A percentile compares a stretch with the other conserved stretches of the same genome.
These are phyloP conservation scores for Tribolium freemani DNA, from an alignment of 2,888 invertebrate species.

Conservation along the genomic window DNA sequence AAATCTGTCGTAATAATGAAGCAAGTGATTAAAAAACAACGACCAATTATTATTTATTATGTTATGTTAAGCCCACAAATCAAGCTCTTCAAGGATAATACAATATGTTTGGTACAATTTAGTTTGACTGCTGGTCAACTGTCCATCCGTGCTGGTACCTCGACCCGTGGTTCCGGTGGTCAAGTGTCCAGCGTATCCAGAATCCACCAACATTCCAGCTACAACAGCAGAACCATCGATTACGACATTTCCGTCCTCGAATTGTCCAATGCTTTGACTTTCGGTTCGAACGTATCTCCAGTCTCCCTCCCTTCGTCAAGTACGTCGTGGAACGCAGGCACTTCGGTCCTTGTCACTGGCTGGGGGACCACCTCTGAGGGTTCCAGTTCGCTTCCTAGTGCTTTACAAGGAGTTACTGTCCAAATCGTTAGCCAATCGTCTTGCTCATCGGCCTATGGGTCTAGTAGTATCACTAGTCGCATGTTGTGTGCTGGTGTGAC, in stretches of 20 bases:
- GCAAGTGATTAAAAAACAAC: too few species aligned
- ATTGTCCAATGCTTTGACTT: constrained; percentile 23
- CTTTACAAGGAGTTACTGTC: constrained; percentile 47
- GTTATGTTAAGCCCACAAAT: too few species aligned
- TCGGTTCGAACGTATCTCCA: constrained; percentile 9
- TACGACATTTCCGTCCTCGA: constrained; percentile 47
- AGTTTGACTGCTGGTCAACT: constrained; percentile 9
- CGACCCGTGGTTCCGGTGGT: constrained; percentile 43
- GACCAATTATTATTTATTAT: too few species aligned
- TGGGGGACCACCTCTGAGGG: constrained; percentile 28
- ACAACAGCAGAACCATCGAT: constrained; percentile 40
- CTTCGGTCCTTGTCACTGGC: constrained; percentile 27
- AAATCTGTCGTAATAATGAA: too few species aligned
- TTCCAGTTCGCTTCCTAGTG: constrained; percentile 14
- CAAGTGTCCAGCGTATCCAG: constrained; percentile 34
- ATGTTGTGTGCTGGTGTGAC: constrained; percentile 75
- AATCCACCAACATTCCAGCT: constrained; percentile 41
- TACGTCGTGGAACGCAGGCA: constrained; percentile 14
- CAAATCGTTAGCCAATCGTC: constrained; percentile 68
- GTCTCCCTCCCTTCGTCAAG: constrained; percentile 6
- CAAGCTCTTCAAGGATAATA: too few species aligned
- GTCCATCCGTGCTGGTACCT: constrained; percentile 43
- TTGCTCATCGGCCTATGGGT: constrained; percentile 67
- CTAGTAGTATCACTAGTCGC: constrained; percentile 67
- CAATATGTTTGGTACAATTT: not conserved